Evolutionary conservation across 2,888 invertebrate genomes (phyloP), one percentile per base, ranked within the genome.

Genomic region (Pycnomerus fuliginosus): DNA sequence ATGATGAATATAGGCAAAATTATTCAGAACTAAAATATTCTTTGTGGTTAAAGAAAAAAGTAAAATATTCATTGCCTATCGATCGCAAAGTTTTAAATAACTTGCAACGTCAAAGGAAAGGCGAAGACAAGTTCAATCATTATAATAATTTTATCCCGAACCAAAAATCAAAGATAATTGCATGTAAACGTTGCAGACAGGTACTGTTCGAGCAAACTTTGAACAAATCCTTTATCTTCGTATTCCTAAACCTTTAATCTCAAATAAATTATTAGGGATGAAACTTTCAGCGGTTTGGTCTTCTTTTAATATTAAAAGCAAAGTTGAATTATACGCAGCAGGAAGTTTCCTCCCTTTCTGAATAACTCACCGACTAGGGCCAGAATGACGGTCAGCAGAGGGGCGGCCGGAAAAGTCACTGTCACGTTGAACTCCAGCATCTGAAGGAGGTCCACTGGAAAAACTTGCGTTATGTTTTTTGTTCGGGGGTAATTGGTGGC

Each of bases 361-460:
- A 10, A 14, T 14, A 10, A 85, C 94, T 87, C 77, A 96, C 98
- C 98, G 61, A 99, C 97, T 71, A 99, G 79, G 27, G 99, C 99
- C 72, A 99, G 76, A 58, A 99, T 96, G 46, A 98, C 97, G 3
- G 98, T 99, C 55, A 99, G 80, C 35, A 99, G 77, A 2, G 98
- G 96, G 20, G 98, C 98, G 28, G 95, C 94, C 17, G 98, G 97
- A 71, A 97, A 97, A 39, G 89, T 88, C 39, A 95, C 87, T 2
- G 90, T 85, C 48, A 91, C 87, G 76, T 97, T 97, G 76, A 94
- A 91, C 76, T 97, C 98, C 72, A 98, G 76, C 93, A 97, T 96
- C 76, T 98, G 97, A 55, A 99, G 82, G 40, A 99, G 80, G 74
- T 99, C 98, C 69, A 98, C 96, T 95, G 81, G 14, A 47, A 47